Evolutionary conservation across 2,888 invertebrate species (phyloP).

Genomic region (Diogma glabrata): DNA sequence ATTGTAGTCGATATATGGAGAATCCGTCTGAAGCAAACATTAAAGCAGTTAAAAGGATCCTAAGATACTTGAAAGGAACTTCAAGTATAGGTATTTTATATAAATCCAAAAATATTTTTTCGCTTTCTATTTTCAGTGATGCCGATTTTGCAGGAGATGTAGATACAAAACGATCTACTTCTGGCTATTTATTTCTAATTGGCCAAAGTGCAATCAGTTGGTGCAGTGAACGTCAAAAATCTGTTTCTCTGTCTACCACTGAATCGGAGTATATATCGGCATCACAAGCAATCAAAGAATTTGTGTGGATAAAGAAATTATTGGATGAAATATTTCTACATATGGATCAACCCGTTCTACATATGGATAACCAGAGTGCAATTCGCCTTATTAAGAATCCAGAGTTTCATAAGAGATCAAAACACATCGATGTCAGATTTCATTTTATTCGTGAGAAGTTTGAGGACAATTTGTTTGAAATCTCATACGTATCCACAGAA

Average conservation of each 20-base stretch:
- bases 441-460: conserved; percentile 17
- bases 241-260: no score
- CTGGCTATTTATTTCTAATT: no score
- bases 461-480: conserved; percentile 10
- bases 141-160: no score
- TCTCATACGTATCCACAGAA: conserved; percentile 12
- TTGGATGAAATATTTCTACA: background rate
- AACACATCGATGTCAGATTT: conserved; percentile 15
- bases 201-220: no score
- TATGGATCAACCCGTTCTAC: conserved; percentile 14
- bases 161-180: no score
- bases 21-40: conserved; percentile 14
- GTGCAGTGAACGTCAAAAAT: no score
- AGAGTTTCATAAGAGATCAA: conserved; percentile 16
- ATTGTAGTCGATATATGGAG: conserved; percentile 11
- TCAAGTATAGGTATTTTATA: background rate
- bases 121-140: no score
- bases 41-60: conserved; percentile 16
- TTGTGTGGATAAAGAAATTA: no score
- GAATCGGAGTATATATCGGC: no score
- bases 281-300: no score
- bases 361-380: conserved; percentile 22
- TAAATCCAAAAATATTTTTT: no score
- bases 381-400: conserved; percentile 16
- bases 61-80: no score